These are phyloP conservation scores for Thyatira batis DNA, from an alignment of 2,888 invertebrate genomes.

Conservation along the genomic window DNA sequence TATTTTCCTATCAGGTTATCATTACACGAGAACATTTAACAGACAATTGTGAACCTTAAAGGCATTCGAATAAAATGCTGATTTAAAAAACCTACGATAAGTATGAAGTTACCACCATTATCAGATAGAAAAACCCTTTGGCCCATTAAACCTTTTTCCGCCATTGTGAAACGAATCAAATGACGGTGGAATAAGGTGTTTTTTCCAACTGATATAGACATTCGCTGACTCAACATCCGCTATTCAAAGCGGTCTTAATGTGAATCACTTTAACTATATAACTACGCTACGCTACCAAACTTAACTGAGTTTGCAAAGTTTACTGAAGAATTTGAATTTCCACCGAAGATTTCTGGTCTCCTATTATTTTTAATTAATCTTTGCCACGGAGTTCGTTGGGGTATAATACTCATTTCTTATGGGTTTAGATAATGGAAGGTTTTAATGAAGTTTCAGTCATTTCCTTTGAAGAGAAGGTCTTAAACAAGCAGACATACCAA, in stretches of 20 bases:
- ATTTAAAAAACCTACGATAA: neutral
- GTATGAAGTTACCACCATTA: neutral
- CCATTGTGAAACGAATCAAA: conserved; percentile 4
- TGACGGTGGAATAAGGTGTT: neutral
- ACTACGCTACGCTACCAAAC: neutral
- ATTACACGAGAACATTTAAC: neutral
- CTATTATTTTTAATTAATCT: neutral
- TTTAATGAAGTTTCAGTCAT: neutral
- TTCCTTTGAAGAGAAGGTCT: too few relatives aligned
- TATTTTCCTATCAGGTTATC: too few relatives aligned
- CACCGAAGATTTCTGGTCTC: neutral
- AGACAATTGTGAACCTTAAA: neutral
- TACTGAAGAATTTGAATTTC: neutral
- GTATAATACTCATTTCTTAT: neutral
- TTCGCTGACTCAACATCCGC: neutral
- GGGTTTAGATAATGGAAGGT: neutral
- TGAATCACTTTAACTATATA: neutral
- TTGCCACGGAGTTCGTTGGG: neutral
- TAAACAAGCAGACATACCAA: too few relatives aligned
- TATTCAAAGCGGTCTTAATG: conserved; percentile 1
- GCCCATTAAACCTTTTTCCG: neutral
- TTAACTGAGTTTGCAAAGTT: neutral
- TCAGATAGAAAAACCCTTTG: neutral
- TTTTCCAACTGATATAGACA: neutral
- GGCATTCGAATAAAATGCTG: neutral